These are phyloP conservation scores for Parauchenoglanis ngamensis DNA, from an alignment of 2,797 vertebrate genomes.

Conservation along the genomic window DNA sequence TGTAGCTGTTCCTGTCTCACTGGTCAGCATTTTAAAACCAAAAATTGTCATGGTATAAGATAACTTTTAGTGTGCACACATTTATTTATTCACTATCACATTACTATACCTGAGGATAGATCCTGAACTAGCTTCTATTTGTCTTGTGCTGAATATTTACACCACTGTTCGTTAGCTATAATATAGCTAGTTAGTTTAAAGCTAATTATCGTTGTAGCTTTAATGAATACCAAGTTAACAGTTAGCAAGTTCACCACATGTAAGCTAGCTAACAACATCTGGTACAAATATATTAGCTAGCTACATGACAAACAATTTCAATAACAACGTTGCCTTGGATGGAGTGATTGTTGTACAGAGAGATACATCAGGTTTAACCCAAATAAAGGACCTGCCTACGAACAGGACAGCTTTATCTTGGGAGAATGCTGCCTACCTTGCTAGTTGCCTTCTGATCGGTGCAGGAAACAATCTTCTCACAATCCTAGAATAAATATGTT, in stretches of 20 bases:
- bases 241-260: not conserved
- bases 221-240: not conserved
- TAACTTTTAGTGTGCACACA: not conserved
- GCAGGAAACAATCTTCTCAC: not conserved
- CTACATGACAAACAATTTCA: not conserved
- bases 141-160: not conserved
- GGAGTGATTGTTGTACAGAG: not conserved
- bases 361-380: not conserved
- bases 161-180: not conserved
- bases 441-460: not conserved
- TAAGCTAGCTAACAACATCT: not conserved
- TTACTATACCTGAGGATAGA: not conserved
- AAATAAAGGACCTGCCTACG: not conserved
- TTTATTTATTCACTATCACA: not conserved
- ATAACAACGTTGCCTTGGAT: not conserved
- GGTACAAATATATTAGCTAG: not conserved
- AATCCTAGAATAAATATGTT: conserved; percentile 11
- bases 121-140: not conserved
- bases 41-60: not conserved
- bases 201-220: too few relatives aligned
- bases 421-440: not conserved
- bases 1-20: not conserved
- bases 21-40: not conserved
- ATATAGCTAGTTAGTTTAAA: not conserved
- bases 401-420: not conserved